Conservation (phyloP, 2,113 vertebrate species). For the Budorcas taxicolor region DNA sequence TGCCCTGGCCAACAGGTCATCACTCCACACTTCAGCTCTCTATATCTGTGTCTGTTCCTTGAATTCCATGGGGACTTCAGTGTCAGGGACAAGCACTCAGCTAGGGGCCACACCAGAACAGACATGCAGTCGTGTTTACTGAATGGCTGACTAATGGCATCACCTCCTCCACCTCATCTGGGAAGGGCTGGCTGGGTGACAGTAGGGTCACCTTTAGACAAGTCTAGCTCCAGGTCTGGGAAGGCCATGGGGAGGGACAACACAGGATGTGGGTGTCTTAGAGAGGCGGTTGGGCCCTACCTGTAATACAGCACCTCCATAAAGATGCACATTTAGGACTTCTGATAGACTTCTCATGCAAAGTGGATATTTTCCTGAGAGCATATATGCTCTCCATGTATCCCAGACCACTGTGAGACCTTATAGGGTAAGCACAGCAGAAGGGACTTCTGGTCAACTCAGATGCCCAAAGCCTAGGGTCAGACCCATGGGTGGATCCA, state of each 20-base stretch:
- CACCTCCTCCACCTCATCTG: no score
- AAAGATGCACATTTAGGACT: rapidly evolving
- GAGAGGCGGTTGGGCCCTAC: neutral
- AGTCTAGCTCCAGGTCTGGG: neutral
- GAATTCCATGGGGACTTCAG: neutral
- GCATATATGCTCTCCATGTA: rapidly evolving
- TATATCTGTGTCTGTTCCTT: neutral
- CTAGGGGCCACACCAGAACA: no score
- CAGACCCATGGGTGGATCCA: neutral
- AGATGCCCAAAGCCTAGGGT: neutral
- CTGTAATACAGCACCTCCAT: neutral
- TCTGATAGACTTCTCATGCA: neutral
- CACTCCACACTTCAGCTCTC: no score
- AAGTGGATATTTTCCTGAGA: neutral
- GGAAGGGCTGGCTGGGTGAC: neutral
- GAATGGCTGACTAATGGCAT: neutral
- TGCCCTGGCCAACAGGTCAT: neutral
- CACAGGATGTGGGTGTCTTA: neutral
- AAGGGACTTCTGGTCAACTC: neutral
- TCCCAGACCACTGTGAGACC: no score
- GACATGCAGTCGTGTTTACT: no score
- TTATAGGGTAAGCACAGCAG: neutral
- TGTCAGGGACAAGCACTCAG: neutral
- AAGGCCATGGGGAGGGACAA: no score
- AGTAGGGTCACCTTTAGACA: neutral